These are phyloP conservation scores for Megalurothrips usitatus DNA, from an alignment of 2,888 invertebrate genomes.

Conservation along the genomic window DNA sequence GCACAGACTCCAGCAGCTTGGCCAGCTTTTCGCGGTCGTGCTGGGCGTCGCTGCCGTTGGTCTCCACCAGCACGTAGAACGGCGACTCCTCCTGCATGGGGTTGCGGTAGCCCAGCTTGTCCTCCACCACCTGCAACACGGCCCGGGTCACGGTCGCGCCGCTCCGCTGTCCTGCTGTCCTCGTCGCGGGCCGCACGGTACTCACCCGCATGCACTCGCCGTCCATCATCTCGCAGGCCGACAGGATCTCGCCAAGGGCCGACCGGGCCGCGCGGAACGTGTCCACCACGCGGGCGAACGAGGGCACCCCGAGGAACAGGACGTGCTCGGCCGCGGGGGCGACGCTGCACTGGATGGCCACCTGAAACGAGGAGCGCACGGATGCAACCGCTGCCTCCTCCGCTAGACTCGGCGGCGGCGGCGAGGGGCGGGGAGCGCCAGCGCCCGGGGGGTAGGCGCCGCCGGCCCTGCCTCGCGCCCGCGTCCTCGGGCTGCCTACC, in stretches of 20 bases:
- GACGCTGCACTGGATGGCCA: constrained; percentile 71
- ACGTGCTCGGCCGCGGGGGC: constrained; percentile 5
- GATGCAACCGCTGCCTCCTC: too few relatives aligned
- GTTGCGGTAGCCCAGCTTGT: constrained; percentile 39
- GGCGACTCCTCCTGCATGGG: constrained; percentile 56
- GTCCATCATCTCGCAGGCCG: constrained; percentile 95
- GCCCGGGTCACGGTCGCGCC: too few relatives aligned
- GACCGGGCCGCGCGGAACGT: constrained; percentile 69
- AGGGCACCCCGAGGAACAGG: constrained; percentile 52
- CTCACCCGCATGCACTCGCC: constrained; percentile 55
- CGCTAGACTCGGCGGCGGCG: too few relatives aligned
- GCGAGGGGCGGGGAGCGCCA: too few relatives aligned
- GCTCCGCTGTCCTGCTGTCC: too few relatives aligned
- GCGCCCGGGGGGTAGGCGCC: too few relatives aligned
- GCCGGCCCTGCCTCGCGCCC: neutral
- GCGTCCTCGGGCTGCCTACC: neutral
- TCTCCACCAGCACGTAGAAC: constrained; percentile 83
- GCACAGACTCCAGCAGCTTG: constrained; percentile 61
- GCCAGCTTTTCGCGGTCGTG: constrained; percentile 89
- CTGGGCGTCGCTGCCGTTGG: constrained; percentile 73
- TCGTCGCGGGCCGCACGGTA: too few relatives aligned
- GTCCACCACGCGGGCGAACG: constrained; percentile 72
- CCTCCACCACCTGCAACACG: constrained; percentile 49
- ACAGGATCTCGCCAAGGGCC: constrained; percentile 81
- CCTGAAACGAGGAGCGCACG: constrained; percentile 41